A percentile compares a stretch with the other conserved stretches of the same genome.
Evolutionary conservation across 2,113 vertebrate genomes (phyloP).

Genomic region (Cettia cetti): DNA sequence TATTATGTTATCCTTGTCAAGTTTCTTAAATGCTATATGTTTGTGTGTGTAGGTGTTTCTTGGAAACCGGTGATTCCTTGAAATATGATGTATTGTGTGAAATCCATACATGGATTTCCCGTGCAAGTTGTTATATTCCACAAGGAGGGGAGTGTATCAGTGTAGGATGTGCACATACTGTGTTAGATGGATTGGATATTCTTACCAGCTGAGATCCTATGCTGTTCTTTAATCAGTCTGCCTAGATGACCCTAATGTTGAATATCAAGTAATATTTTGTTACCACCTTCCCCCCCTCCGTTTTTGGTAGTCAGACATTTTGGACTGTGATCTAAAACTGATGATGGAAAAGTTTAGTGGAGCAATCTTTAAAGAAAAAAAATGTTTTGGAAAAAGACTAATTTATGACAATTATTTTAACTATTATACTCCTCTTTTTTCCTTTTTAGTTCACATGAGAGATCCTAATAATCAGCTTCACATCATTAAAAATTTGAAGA

Average conservation of each 20-base stretch:
- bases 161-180: rapidly evolving
- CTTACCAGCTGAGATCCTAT: not conserved
- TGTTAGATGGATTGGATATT: not conserved
- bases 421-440: not conserved
- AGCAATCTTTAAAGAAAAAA: not conserved
- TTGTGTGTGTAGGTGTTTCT: not conserved
- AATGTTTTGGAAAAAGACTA: not conserved
- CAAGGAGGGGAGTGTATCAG: not conserved
- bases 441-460: constrained; percentile 83
- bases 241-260: not conserved
- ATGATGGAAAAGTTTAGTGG: not conserved
- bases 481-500: constrained; percentile 92
- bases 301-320: not conserved
- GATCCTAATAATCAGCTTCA: constrained; percentile 97
- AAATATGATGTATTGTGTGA: not conserved
- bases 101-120: not conserved
- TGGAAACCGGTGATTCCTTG: not conserved
- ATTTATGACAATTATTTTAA: not conserved
- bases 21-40: not conserved
- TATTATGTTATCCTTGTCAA: not conserved
- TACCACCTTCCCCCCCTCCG: rapidly evolving
- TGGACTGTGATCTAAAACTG: not conserved
- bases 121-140: rapidly evolving
- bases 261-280: not conserved
- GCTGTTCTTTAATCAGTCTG: not conserved